Evolutionary conservation across 2,797 vertebrate genomes (phyloP).

Genomic region (Tarsius wallacei): DNA sequence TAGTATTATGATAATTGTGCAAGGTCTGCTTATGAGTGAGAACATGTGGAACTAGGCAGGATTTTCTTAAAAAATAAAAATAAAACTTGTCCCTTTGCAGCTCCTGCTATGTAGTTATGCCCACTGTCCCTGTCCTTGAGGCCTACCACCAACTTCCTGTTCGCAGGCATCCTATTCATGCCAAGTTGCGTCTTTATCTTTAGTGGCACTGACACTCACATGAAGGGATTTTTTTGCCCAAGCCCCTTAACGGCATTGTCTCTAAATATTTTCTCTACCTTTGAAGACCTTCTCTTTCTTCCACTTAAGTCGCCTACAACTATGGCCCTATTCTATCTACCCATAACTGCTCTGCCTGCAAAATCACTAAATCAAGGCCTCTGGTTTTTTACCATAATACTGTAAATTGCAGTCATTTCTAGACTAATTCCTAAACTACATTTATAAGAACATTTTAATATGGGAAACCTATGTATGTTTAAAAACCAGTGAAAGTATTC

Average conservation of each 20-base stretch:
- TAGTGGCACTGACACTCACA: neutral
- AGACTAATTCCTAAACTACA: neutral
- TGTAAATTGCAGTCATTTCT: neutral
- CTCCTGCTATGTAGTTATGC: neutral
- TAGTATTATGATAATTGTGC: no score
- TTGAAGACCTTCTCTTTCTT: neutral
- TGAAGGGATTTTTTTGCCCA: neutral
- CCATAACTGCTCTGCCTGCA: neutral
- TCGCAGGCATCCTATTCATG: neutral
- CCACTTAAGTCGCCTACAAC: neutral
- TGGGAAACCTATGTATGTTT: neutral
- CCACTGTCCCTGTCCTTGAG: neutral
- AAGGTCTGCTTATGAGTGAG: no score
- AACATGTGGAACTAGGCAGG: no score
- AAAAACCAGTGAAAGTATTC: neutral
- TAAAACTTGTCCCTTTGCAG: neutral
- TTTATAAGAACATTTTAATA: neutral
- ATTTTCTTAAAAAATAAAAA: neutral
- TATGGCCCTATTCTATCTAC: neutral
- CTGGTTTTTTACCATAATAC: neutral
- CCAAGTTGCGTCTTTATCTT: neutral
- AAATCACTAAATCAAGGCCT: neutral
- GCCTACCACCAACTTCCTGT: neutral
- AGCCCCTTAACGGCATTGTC: neutral
- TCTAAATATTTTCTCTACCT: neutral